Conservation (phyloP, 2,113 vertebrate genomes). For the Phaethon lepturus region DNA sequence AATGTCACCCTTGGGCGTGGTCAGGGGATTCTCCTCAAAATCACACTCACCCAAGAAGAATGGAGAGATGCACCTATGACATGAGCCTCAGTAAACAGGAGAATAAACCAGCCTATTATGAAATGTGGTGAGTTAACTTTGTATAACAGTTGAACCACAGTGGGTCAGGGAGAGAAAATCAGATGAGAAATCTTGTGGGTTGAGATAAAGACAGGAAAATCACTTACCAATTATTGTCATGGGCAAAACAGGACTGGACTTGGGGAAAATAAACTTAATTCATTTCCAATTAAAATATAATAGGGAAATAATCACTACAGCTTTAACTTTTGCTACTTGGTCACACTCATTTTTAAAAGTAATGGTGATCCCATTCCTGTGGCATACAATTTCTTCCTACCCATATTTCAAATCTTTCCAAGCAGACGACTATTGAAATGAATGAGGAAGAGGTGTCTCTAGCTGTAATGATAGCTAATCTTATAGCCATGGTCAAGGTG, state of each 20-base stretch:
- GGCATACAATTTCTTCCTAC: neutral
- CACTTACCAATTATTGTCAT: neutral
- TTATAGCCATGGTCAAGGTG: neutral
- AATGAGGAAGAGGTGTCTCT: neutral
- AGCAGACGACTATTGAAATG: neutral
- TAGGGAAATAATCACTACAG: neutral
- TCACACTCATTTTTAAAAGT: neutral
- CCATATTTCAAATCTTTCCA: neutral
- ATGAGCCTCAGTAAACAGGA: neutral
- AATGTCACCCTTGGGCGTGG: neutral
- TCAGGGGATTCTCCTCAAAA: neutral
- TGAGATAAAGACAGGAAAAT: neutral
- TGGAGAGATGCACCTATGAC: neutral
- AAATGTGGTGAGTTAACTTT: neutral
- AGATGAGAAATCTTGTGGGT: neutral
- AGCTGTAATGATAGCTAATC: neutral
- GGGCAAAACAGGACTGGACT: neutral
- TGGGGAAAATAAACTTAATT: neutral
- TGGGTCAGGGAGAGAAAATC: neutral
- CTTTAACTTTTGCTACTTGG: neutral
- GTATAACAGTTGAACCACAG: neutral
- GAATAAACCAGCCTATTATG: neutral
- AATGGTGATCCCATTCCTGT: neutral
- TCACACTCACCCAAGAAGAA: neutral
- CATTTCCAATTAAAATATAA: neutral